Evolutionary conservation across 2,888 invertebrate genomes (phyloP).

Genomic region (Torymus texanus): DNA sequence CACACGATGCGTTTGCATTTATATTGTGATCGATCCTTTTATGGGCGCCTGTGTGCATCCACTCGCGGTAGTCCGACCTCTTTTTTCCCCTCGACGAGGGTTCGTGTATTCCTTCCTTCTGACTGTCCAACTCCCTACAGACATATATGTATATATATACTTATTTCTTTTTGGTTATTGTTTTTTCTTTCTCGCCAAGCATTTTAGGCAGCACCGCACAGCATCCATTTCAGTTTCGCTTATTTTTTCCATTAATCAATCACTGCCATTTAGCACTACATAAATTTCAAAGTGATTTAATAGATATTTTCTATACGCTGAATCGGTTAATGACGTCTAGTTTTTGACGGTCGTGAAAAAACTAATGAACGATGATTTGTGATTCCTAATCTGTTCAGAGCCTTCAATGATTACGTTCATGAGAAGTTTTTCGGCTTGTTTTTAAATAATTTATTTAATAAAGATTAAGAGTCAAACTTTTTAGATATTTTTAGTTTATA

Average conservation of each 20-base stretch:
- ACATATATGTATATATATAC: too few species aligned
- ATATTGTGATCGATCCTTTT: slow-evolving; percentile 49
- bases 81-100: slow-evolving; percentile 11
- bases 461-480: too few species aligned
- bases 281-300: slow-evolving; percentile 38
- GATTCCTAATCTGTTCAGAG: not conserved
- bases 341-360: slow-evolving; percentile 18
- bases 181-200: not conserved
- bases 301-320: slow-evolving; percentile 25
- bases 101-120: not conserved
- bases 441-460: too few species aligned
- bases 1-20: slow-evolving; percentile 46
- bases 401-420: too few species aligned
- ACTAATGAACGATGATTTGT: slow-evolving; percentile 43
- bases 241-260: slow-evolving; percentile 38
- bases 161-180: not conserved
- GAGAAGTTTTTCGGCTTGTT: too few species aligned
- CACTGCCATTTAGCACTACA: slow-evolving; percentile 41
- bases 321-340: slow-evolving; percentile 13
- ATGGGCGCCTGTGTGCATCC: slow-evolving; percentile 1
- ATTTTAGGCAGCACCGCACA: too few species aligned
- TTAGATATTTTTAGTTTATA: too few species aligned
- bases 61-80: not conserved
- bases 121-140: not conserved
- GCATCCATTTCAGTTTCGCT: slow-evolving; percentile 21